Evolutionary conservation across 2,888 invertebrate species (phyloP).

Genomic region (Andrena praecox): DNA sequence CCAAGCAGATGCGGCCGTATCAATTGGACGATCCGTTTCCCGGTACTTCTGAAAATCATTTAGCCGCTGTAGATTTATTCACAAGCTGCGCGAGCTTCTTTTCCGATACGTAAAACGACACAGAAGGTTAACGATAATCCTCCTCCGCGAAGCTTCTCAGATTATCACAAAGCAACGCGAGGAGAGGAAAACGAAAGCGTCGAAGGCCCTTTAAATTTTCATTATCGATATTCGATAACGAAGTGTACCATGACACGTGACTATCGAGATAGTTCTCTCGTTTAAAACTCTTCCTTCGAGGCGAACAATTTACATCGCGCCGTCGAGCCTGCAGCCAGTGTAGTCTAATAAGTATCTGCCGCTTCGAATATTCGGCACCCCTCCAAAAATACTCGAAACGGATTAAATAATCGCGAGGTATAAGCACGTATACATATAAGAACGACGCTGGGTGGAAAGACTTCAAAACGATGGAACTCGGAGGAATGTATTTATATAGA

Average conservation of each 20-base stretch:
- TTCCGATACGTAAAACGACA: not conserved
- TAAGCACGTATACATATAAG: too few relatives aligned
- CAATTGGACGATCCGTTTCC: not conserved
- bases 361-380: too few relatives aligned
- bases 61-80: too few relatives aligned
- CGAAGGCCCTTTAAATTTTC: slow-evolving; percentile 59
- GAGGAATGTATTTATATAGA: not conserved
- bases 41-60: not conserved
- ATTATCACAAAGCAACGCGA: slow-evolving; percentile 47
- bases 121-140: slow-evolving; percentile 26
- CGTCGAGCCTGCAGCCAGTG: not conserved
- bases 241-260: slow-evolving; percentile 40
- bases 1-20: not conserved
- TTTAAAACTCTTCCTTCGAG: slow-evolving; percentile 32
- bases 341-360: too few relatives aligned
- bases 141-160: slow-evolving; percentile 24
- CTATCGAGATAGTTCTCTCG: slow-evolving; percentile 22
- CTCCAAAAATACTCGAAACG: too few relatives aligned
- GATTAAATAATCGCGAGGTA: too few relatives aligned
- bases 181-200: slow-evolving; percentile 39
- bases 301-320: slow-evolving; percentile 26
- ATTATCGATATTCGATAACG: slow-evolving; percentile 63
- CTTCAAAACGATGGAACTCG: not conserved
- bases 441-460: too few relatives aligned
- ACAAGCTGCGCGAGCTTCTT: not conserved